These are phyloP conservation scores for Hofmannophila pseudospretella DNA, from an alignment of 2,888 invertebrate species.

Conservation along the genomic window DNA sequence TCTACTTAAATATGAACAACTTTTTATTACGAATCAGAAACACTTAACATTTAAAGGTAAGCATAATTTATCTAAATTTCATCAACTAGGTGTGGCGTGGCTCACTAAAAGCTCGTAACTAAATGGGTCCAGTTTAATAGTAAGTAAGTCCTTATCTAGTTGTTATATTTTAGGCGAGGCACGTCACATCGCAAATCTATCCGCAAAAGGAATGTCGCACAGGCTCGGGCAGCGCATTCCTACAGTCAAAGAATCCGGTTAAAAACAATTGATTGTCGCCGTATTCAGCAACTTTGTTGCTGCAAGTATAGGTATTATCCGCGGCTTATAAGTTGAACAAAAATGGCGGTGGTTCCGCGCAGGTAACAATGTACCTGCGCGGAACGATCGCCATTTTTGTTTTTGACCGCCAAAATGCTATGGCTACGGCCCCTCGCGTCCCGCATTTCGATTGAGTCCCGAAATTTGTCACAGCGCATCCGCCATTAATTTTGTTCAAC, in stretches of 20 bases:
- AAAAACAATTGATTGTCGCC: slow-evolving; percentile 16
- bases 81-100: slow-evolving; percentile 29
- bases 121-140: slow-evolving; percentile 31
- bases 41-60: slow-evolving; percentile 34
- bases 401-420: too few species aligned
- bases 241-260: slow-evolving; percentile 22
- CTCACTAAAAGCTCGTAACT: slow-evolving; percentile 36
- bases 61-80: slow-evolving; percentile 21
- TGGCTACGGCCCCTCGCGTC: too few species aligned
- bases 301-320: too few species aligned
- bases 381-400: too few species aligned
- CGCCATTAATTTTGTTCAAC: too few species aligned
- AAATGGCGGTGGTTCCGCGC: too few species aligned
- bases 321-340: too few species aligned
- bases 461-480: too few species aligned
- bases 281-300: too few species aligned
- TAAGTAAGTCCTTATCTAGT: slow-evolving; percentile 27
- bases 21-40: slow-evolving; percentile 17
- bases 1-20: slow-evolving; percentile 29
- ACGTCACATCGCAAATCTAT: slow-evolving; percentile 33
- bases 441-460: too few species aligned
- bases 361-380: too few species aligned
- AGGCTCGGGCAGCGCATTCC: slow-evolving; percentile 16
- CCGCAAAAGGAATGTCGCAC: slow-evolving; percentile 32
- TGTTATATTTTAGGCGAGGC: slow-evolving; percentile 38